A percentile compares a stretch with the other conserved stretches of the same genome.
These are phyloP conservation scores for Ramazzottius varieornatus DNA, from an alignment of 2,888 invertebrate species.

Conservation along the genomic window DNA sequence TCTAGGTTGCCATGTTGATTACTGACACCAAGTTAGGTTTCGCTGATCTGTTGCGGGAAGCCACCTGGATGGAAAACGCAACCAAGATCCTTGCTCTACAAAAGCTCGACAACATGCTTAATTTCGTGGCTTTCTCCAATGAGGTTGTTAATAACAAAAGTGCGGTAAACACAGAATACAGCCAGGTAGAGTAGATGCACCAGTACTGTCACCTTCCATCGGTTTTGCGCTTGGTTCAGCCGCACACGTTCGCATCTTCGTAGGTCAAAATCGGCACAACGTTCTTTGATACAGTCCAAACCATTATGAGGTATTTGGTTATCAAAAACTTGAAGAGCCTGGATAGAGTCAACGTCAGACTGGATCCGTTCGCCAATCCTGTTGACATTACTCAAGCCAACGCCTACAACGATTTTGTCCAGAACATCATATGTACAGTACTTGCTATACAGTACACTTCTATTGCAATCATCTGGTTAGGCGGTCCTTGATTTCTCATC, in stretches of 20 bases:
- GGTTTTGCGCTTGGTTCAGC: no score
- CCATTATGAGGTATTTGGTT: background rate
- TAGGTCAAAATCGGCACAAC: background rate
- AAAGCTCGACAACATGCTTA: background rate
- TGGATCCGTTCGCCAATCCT: background rate
- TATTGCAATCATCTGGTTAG: background rate
- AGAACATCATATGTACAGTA: background rate
- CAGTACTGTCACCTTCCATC: no score
- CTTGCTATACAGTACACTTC: background rate
- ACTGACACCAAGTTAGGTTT: background rate
- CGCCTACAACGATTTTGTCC: background rate
- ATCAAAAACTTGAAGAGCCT: background rate
- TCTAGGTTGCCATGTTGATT: background rate
- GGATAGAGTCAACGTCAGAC: background rate
- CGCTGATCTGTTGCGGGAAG: background rate
- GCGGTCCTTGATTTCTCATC: background rate
- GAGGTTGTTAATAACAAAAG: no score
- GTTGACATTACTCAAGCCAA: background rate
- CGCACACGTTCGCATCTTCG: no score
- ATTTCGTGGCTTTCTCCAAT: no score
- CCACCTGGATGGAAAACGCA: background rate
- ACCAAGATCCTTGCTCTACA: background rate
- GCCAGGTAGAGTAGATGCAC: no score
- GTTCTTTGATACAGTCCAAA: background rate
- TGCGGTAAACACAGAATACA: no score